These are phyloP conservation scores for Periplaneta americana DNA, from an alignment of 1,140 invertebrate genomes.

Conservation along the genomic window DNA sequence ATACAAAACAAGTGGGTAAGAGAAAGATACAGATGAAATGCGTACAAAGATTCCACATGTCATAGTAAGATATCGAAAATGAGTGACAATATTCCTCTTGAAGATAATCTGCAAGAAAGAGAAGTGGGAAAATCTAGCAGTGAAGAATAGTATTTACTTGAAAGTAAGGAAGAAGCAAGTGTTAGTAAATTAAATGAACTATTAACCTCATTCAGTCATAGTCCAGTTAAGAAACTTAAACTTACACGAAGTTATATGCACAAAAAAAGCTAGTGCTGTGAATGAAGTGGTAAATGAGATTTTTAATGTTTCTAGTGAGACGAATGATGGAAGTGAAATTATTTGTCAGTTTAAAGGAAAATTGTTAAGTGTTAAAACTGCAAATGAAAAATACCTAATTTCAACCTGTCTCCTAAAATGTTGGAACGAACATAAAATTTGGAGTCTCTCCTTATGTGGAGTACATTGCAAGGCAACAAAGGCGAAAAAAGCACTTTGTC, in stretches of 20 bases:
- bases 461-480: not conserved
- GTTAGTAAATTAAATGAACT: not conserved
- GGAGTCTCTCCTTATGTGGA: not conserved
- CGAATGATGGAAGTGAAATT: not conserved
- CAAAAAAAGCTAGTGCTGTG: not conserved
- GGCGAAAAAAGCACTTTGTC: not conserved
- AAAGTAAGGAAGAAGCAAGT: not conserved
- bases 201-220: not conserved
- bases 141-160: not conserved
- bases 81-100: not conserved
- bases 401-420: not conserved
- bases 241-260: not conserved
- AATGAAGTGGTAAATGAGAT: not conserved
- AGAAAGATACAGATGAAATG: not conserved
- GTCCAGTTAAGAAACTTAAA: not conserved
- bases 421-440: not conserved
- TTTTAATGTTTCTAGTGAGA: not conserved
- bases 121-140: not conserved
- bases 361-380: not conserved
- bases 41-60: not conserved
- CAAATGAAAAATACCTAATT: not conserved
- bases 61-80: not conserved
- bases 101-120: not conserved
- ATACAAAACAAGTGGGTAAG: not conserved
- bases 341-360: not conserved